Conservation (phyloP, 2,888 invertebrate genomes). For the Caenorhabditis japonica region DNA sequence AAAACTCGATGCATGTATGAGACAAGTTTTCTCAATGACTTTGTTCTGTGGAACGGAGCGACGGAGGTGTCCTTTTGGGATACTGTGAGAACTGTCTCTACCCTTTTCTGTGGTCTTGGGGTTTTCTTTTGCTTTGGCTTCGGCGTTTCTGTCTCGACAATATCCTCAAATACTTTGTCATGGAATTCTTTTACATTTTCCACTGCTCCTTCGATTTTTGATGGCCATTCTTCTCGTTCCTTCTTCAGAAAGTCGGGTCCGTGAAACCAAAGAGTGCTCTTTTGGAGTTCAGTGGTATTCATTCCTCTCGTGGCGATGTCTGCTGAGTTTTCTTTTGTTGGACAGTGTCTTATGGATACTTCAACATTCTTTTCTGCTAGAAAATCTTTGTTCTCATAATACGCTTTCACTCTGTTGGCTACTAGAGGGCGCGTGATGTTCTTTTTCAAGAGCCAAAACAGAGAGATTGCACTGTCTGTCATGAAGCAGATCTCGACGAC, state of each 20-base stretch:
- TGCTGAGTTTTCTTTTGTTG: slow-evolving; percentile 69
- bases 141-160: neutral
- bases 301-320: slow-evolving; percentile 50
- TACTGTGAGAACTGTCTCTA: neutral
- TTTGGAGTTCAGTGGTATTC: neutral
- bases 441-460: slow-evolving; percentile 3
- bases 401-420: neutral
- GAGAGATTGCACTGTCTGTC: neutral
- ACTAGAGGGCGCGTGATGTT: neutral
- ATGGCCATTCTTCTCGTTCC: neutral
- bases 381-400: neutral
- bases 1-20: neutral
- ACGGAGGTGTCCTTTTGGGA: neutral
- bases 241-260: neutral
- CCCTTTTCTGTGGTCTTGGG: neutral
- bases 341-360: neutral
- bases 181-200: neutral
- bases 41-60: neutral
- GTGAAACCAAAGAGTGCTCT: neutral
- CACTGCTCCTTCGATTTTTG: neutral
- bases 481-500: neutral
- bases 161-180: neutral
- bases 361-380: too few species aligned
- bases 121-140: too few species aligned
- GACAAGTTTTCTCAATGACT: slow-evolving; percentile 1